Conservation (phyloP, 2,113 vertebrate species). For the Eudorcas thomsonii region DNA sequence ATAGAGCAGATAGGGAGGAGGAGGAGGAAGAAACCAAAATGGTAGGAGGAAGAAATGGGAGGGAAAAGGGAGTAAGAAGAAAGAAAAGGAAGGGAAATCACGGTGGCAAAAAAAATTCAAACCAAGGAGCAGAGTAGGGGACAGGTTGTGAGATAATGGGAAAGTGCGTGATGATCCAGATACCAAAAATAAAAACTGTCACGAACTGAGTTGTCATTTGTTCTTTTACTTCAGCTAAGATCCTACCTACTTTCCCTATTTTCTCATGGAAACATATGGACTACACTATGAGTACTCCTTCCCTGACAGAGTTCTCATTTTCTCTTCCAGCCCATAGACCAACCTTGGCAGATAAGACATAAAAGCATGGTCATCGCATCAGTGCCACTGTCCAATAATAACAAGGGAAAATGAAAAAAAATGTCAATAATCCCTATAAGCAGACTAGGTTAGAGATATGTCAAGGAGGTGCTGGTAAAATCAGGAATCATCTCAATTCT, state of each 20-base stretch:
- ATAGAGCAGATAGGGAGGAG: background rate
- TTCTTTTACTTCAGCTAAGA: background rate
- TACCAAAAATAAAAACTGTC: background rate
- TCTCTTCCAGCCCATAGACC: background rate
- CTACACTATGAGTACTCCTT: background rate
- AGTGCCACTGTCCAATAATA: background rate
- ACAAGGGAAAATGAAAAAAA: background rate
- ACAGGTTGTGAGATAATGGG: background rate
- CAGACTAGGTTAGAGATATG: background rate
- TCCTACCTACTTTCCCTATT: background rate
- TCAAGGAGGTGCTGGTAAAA: background rate
- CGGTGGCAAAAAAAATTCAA: background rate
- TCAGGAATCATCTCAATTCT: background rate
- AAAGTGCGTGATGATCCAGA: background rate
- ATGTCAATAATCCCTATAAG: background rate
- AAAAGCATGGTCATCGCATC: background rate
- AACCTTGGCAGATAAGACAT: background rate
- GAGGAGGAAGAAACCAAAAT: background rate
- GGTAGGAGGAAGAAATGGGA: background rate
- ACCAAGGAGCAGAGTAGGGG: background rate
- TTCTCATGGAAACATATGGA: background rate
- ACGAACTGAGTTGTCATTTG: background rate
- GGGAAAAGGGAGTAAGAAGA: background rate
- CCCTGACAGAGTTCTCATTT: background rate
- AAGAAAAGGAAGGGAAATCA: background rate